Conservation (phyloP, 2,888 invertebrate genomes). For the Sturmia bella region DNA sequence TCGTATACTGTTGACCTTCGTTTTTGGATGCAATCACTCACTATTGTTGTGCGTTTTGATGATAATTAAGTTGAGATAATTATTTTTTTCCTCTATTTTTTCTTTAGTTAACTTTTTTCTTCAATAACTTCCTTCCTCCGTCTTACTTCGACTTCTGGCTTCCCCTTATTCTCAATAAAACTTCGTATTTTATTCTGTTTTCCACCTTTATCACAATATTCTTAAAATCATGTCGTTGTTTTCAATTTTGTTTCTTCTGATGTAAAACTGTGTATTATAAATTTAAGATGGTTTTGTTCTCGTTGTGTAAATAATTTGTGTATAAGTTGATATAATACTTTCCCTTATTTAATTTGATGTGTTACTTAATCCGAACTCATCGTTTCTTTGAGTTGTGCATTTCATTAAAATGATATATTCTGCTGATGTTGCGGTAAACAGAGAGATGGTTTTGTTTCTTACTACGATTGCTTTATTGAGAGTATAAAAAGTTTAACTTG, state of each 20-base stretch:
- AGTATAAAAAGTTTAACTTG: conserved; percentile 69
- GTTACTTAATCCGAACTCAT: conserved; percentile 13
- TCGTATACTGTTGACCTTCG: neutral
- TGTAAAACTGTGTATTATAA: conserved; percentile 49
- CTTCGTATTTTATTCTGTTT: conserved; percentile 22
- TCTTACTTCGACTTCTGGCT: conserved; percentile 20
- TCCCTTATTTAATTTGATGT: conserved; percentile 4
- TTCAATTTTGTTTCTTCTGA: conserved; percentile 35
- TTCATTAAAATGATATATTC: conserved; percentile 62
- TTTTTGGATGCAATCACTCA: conserved; percentile 63
- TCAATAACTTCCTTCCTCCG: conserved; percentile 14
- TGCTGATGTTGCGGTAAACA: conserved; percentile 35
- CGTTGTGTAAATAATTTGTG: conserved; percentile 50
- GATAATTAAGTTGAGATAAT: conserved; percentile 63
- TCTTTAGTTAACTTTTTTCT: conserved; percentile 7
- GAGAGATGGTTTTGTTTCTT: conserved; percentile 40
- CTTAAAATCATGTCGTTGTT: conserved; percentile 71
- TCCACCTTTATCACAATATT: conserved; percentile 68
- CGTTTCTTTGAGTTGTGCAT: conserved; percentile 57
- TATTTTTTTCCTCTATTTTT: conserved; percentile 34
- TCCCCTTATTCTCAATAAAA: conserved; percentile 19
- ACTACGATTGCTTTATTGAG: conserved; percentile 54
- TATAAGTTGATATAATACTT: conserved; percentile 26
- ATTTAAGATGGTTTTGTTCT: conserved; percentile 13
- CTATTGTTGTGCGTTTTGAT: conserved; percentile 69